Percentiles rank a stretch among this genome's conserved stretches.
These are phyloP conservation scores for Xylota segnis DNA, from an alignment of 2,888 invertebrate genomes.

Conservation along the genomic window DNA sequence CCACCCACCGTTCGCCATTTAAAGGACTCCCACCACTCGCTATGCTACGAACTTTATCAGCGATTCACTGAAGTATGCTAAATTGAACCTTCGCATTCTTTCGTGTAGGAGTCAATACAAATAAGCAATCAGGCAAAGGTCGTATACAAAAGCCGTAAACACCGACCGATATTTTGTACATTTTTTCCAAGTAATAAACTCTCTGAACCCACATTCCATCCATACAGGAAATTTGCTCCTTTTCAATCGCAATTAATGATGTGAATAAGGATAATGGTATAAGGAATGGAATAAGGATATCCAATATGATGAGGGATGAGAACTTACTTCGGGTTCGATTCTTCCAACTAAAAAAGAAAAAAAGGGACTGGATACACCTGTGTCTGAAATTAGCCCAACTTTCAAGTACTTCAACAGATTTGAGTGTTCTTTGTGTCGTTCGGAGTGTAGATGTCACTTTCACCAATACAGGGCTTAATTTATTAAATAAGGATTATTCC, in stretches of 20 bases:
- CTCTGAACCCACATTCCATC: conserved; percentile 27
- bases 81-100: conserved; percentile 23
- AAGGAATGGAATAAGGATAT: conserved; percentile 18
- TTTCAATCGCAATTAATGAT: conserved; percentile 55
- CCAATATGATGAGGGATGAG: background rate
- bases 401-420: too few relatives aligned
- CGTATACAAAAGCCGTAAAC: conserved; percentile 28
- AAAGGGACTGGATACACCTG: background rate
- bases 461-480: background rate
- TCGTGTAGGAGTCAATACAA: conserved; percentile 26
- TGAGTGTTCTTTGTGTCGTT: background rate
- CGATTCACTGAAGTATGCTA: conserved; percentile 19
- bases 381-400: conserved; percentile 4
- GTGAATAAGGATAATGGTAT: conserved; percentile 52
- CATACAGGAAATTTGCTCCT: conserved; percentile 33
- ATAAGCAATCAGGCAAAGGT: conserved; percentile 39
- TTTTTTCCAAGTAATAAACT: conserved; percentile 46
- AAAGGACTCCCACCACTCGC: background rate
- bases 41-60: conserved; percentile 15
- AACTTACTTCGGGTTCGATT: background rate
- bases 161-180: conserved; percentile 19
- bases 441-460: background rate
- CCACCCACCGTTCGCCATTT: background rate
- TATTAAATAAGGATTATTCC: too few relatives aligned
- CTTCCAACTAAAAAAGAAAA: background rate